Percentiles rank a stretch among this genome's conserved stretches.
These are phyloP conservation scores for Athalia cordata DNA, from an alignment of 2,888 invertebrate genomes.

Conservation along the genomic window DNA sequence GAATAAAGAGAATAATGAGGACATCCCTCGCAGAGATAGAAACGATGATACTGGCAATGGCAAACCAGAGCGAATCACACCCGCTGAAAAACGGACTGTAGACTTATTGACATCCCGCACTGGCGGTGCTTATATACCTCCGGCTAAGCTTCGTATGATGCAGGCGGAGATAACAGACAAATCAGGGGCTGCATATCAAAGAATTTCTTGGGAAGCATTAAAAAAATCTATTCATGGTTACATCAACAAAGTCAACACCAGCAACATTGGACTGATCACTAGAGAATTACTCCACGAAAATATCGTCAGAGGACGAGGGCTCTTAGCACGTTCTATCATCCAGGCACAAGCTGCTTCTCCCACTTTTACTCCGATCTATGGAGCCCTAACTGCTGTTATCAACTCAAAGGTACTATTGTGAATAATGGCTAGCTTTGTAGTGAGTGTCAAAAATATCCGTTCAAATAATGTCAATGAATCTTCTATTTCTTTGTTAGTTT, in stretches of 20 bases:
- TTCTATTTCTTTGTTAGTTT: slow-evolving; percentile 76
- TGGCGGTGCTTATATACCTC: slow-evolving; percentile 98
- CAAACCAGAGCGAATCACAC: slow-evolving; percentile 61
- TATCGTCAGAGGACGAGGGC: slow-evolving; percentile 94
- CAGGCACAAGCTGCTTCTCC: slow-evolving; percentile 98
- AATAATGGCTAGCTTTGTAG: not conserved
- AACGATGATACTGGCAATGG: not conserved
- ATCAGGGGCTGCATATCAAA: slow-evolving; percentile 94
- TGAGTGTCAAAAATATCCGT: not conserved
- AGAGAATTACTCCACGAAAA: slow-evolving; percentile 95
- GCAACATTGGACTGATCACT: slow-evolving; percentile 94
- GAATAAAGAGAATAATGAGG: slow-evolving; percentile 23
- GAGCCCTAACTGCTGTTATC: slow-evolving; percentile 95
- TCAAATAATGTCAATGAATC: not conserved
- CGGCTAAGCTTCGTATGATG: slow-evolving; percentile 95
- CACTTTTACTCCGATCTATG: slow-evolving; percentile 98
- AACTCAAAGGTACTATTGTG: slow-evolving; percentile 84
- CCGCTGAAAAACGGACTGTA: slow-evolving; percentile 74
- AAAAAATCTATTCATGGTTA: slow-evolving; percentile 99
- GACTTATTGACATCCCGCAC: slow-evolving; percentile 89
- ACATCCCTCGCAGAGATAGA: not conserved
- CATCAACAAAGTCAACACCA: slow-evolving; percentile 97
- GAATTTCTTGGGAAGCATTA: slow-evolving; percentile 98
- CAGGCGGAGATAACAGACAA: slow-evolving; percentile 98
- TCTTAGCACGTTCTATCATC: slow-evolving; percentile 94